Percentiles rank a stretch among this genome's conserved stretches.
phyloP scores from a whole-genome alignment of 2,888 invertebrate genomes.

The Parnassius mnemosyne region DNA sequence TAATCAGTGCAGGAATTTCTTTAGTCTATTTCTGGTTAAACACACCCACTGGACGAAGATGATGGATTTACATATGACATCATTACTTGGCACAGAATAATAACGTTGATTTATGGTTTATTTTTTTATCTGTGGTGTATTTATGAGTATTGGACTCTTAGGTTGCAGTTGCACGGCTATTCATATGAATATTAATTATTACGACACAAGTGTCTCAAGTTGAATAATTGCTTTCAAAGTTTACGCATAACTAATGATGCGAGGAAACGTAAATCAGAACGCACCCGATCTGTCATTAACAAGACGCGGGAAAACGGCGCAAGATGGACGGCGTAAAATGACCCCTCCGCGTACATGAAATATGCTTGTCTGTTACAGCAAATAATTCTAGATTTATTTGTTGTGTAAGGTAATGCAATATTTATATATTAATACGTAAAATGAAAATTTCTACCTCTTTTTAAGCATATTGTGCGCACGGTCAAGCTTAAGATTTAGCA shows the following conservation, averaged over 20 bases:
- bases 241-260: slow-evolving; percentile 5
- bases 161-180: background rate
- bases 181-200: slow-evolving; percentile 9
- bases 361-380: slow-evolving; percentile 1
- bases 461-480: too few species aligned
- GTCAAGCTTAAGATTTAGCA: too few species aligned
- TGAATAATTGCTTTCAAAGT: slow-evolving; percentile 8
- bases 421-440: too few species aligned
- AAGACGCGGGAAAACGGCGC: slow-evolving; percentile 30
- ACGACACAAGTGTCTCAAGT: slow-evolving; percentile 6
- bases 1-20: too few species aligned
- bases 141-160: background rate
- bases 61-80: too few species aligned
- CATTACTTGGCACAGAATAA: too few species aligned
- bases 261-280: slow-evolving; percentile 31
- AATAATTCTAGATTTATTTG: slow-evolving; percentile 1
- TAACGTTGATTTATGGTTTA: background rate
- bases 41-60: too few species aligned
- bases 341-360: slow-evolving; percentile 17
- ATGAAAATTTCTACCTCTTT: too few species aligned
- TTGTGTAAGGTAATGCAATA: background rate
- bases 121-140: background rate
- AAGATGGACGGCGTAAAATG: slow-evolving; percentile 30
- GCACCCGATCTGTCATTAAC: slow-evolving; percentile 33
- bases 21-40: too few species aligned